phyloP scores from a whole-genome alignment of 2,888 invertebrate species.

The Chrysina gloriosa region DNA sequence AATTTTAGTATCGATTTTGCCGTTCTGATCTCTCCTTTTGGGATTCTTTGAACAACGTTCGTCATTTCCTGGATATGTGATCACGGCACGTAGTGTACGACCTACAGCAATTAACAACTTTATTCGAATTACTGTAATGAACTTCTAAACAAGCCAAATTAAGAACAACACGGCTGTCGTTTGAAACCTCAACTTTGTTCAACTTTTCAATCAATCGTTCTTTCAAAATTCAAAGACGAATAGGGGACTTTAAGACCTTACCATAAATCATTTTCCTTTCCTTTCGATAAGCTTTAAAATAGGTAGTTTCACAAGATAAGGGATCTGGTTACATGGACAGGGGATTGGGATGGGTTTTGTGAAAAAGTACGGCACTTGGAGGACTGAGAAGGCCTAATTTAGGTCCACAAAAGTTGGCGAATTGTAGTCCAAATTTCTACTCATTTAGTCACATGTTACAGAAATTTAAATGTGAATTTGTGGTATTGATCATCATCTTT shows the following conservation, averaged over 20 bases:
- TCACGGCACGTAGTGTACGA: constrained; percentile 46
- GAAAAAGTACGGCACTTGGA: neutral
- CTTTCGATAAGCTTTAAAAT: neutral
- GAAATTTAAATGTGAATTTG: no score
- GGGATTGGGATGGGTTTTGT: neutral
- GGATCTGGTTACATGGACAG: neutral
- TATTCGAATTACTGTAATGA: no score
- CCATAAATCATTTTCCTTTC: constrained; percentile 37
- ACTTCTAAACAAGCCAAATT: constrained; percentile 20
- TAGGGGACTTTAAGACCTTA: neutral
- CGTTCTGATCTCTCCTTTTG: constrained; percentile 46
- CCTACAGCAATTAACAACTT: constrained; percentile 35
- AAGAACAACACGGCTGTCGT: constrained; percentile 40
- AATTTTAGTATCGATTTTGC: constrained; percentile 49
- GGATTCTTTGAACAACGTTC: constrained; percentile 48
- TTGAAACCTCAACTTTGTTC: neutral
- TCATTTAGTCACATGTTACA: no score
- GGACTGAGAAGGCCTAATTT: neutral
- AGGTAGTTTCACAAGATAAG: neutral
- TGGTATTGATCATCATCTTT: no score
- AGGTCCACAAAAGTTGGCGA: neutral
- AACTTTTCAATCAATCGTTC: neutral
- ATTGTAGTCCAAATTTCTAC: neutral
- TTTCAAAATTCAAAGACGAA: neutral
- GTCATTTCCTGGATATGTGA: constrained; percentile 44